Evolutionary conservation across 2,113 vertebrate species (phyloP).

Genomic region (Romanogobio albipinnatus): DNA sequence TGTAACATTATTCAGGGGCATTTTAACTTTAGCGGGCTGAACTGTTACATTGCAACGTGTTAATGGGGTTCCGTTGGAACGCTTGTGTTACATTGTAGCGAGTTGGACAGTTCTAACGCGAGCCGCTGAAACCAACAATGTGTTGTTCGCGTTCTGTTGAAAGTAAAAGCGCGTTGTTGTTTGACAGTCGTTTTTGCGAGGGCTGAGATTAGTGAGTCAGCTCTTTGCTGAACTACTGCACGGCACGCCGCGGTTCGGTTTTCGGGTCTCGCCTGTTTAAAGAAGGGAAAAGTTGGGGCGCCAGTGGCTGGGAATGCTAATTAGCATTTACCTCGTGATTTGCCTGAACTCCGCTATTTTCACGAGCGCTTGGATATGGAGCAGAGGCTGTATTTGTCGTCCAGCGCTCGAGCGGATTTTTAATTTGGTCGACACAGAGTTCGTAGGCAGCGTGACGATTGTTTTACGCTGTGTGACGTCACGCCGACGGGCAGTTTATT

Average conservation of each 20-base stretch:
- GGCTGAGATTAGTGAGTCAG: constrained; percentile 47
- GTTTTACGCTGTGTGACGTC: constrained; percentile 23
- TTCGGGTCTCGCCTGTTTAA: not conserved
- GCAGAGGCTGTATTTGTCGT: not conserved
- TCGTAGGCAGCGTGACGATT: constrained; percentile 7
- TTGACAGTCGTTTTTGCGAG: not conserved
- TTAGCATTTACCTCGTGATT: constrained; percentile 43
- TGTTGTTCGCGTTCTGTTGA: not conserved
- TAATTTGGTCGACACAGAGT: not conserved
- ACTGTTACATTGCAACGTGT: not conserved
- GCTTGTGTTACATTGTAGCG: not conserved
- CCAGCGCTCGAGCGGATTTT: not conserved
- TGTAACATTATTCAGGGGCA: not conserved
- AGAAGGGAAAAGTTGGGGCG: constrained; percentile 27
- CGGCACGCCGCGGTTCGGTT: not conserved
- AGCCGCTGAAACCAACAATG: not conserved
- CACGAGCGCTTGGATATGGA: not conserved
- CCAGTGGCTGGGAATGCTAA: not conserved
- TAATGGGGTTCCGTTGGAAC: not conserved
- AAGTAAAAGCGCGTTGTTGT: constrained; percentile 18
- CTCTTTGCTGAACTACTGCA: constrained; percentile 34
- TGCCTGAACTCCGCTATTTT: constrained; percentile 27
- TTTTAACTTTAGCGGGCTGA: constrained; percentile 17
- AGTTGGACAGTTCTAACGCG: not conserved
- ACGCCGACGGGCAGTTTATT: not conserved